Evolutionary conservation across 1,140 invertebrate species (phyloP).

Genomic region (Cydia splendana): DNA sequence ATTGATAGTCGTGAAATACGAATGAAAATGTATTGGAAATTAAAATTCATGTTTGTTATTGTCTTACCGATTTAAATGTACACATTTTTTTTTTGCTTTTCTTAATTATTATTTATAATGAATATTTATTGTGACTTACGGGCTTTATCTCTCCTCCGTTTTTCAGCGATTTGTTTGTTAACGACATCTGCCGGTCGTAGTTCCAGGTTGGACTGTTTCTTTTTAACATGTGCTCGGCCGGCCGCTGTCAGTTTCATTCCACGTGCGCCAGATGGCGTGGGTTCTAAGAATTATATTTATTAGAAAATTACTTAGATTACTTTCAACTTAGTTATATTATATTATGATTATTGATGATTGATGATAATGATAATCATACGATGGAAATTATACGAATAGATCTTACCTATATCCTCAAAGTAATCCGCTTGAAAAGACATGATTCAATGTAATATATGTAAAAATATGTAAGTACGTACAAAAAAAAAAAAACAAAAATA

Average conservation of each 20-base stretch:
- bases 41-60: too few relatives aligned
- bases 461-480: neutral
- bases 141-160: constrained; percentile 68
- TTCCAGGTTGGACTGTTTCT: constrained; percentile 53
- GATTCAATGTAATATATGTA: neutral
- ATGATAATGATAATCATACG: too few relatives aligned
- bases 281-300: constrained; percentile 37
- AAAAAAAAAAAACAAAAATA: neutral
- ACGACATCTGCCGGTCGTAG: constrained; percentile 61
- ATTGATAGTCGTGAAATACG: too few relatives aligned
- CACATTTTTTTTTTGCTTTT: neutral
- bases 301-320: too few relatives aligned
- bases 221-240: constrained; percentile 61
- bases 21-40: too few relatives aligned
- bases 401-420: constrained; percentile 34
- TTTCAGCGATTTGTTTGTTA: constrained; percentile 69
- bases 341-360: too few relatives aligned
- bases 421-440: constrained; percentile 36
- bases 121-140: constrained; percentile 46
- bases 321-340: too few relatives aligned
- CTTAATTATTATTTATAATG: neutral
- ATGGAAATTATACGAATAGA: too few relatives aligned
- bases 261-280: constrained; percentile 41
- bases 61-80: too few relatives aligned
- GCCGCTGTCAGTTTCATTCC: constrained; percentile 68